Percentiles rank a stretch among this genome's conserved stretches.
Conservation (phyloP, 2,797 vertebrate genomes). For the Muraenolepis orangiensis region DNA sequence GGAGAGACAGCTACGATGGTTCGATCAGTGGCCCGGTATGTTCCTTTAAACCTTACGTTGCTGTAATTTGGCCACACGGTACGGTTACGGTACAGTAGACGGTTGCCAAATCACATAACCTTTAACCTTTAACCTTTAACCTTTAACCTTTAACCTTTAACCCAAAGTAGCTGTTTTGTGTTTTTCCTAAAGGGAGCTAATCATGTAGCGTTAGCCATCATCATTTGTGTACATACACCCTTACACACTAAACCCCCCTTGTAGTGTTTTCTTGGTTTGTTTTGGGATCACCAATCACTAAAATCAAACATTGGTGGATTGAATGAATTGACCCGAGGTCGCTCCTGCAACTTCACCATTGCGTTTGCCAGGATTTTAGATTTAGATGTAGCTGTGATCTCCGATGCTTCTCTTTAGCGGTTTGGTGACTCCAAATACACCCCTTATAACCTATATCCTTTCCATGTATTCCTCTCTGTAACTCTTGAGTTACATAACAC, state of each 20-base stretch:
- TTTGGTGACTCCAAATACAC: neutral
- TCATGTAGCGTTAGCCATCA: constrained; percentile 42
- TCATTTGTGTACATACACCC: constrained; percentile 39
- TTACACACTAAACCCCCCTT: constrained; percentile 33
- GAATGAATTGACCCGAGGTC: neutral
- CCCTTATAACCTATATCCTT: neutral
- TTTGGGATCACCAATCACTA: neutral
- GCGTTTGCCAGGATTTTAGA: neutral
- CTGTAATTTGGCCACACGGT: neutral
- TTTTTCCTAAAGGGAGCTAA: constrained; percentile 38
- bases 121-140: too few relatives aligned
- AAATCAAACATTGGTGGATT: neutral
- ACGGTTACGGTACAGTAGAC: neutral
- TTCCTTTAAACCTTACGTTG: neutral
- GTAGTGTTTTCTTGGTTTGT: constrained; percentile 31
- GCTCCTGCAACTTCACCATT: neutral
- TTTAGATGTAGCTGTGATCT: neutral
- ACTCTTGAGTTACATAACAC: neutral
- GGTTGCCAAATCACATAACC: neutral
- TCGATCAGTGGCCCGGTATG: neutral
- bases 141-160: too few relatives aligned
- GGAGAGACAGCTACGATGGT: neutral
- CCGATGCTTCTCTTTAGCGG: neutral
- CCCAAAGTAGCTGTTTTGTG: neutral
- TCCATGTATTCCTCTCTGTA: neutral